A percentile compares a stretch with the other conserved stretches of the same genome.
These are phyloP conservation scores for Beris chalybata DNA, from an alignment of 2,888 invertebrate genomes.

Conservation along the genomic window DNA sequence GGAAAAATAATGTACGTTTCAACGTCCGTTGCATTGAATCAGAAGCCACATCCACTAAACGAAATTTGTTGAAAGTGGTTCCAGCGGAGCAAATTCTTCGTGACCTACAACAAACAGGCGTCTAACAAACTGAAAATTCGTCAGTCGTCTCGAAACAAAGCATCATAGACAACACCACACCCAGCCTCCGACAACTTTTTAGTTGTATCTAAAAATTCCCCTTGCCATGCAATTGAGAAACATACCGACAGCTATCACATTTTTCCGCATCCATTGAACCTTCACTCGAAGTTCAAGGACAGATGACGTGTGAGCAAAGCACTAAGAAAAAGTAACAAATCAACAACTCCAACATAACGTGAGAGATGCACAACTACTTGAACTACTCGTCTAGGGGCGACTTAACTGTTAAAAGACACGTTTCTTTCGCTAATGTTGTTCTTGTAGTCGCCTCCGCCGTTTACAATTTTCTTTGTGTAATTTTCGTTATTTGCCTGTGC, in stretches of 20 bases:
- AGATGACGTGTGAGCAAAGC: constrained; percentile 40
- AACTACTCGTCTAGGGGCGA: background rate
- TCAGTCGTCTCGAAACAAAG: too few relatives aligned
- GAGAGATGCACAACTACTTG: constrained; percentile 5
- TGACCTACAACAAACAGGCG: too few relatives aligned
- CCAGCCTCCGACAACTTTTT: background rate
- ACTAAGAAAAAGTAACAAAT: background rate
- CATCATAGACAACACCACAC: constrained; percentile 10
- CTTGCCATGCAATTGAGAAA: background rate
- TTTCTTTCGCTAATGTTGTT: background rate
- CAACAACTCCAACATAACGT: background rate
- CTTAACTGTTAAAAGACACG: background rate
- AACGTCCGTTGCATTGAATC: too few relatives aligned
- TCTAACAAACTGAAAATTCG: too few relatives aligned
- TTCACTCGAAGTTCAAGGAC: constrained; percentile 43
- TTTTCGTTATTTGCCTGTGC: too few relatives aligned
- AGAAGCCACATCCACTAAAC: too few relatives aligned
- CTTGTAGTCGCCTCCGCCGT: too few relatives aligned
- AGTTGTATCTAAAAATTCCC: background rate
- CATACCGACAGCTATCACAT: background rate
- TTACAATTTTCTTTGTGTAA: too few relatives aligned
- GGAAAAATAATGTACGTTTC: too few relatives aligned
- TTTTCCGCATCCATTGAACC: constrained; percentile 25
- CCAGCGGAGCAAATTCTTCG: too few relatives aligned
- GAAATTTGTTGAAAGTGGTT: too few relatives aligned